Conservation (phyloP, 2,113 vertebrate species). For the Chloropsis cyanopogon region DNA sequence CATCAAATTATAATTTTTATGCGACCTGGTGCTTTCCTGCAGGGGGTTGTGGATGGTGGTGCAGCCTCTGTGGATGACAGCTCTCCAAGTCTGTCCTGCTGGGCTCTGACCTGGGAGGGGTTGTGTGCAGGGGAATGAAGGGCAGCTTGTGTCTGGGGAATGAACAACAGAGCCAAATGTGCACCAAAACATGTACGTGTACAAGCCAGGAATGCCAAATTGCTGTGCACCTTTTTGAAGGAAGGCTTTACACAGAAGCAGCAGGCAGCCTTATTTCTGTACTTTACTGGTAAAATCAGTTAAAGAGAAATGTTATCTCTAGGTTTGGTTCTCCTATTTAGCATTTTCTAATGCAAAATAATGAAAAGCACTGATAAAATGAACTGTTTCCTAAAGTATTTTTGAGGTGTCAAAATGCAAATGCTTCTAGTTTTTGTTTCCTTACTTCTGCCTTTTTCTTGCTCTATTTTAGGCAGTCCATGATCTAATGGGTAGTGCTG, state of each 20-base stretch:
- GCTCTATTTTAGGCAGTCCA: slow-evolving; percentile 77
- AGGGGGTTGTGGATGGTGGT: accelerated
- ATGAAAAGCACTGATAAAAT: background rate
- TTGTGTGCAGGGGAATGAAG: background rate
- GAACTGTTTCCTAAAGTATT: background rate
- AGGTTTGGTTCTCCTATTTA: background rate
- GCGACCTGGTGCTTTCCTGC: background rate
- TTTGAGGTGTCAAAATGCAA: background rate
- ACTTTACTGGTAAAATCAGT: background rate
- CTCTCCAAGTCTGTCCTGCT: background rate
- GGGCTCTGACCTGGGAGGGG: background rate
- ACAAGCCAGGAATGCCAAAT: background rate
- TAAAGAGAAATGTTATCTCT: background rate
- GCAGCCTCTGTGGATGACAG: background rate
- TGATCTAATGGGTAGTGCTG: slow-evolving; percentile 87
- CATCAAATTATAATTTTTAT: background rate
- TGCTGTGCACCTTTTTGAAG: background rate
- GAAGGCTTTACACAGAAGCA: background rate
- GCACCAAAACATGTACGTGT: background rate
- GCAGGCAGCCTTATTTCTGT: background rate
- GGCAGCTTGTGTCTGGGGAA: background rate
- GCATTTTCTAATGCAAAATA: background rate
- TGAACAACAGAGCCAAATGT: background rate
- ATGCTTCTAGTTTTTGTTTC: slow-evolving; percentile 2
- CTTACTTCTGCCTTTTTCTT: slow-evolving; percentile 32